A percentile compares a stretch with the other conserved stretches of the same genome.
Evolutionary conservation across 2,888 invertebrate genomes (phyloP).

Genomic region (Ennomos erosarius): DNA sequence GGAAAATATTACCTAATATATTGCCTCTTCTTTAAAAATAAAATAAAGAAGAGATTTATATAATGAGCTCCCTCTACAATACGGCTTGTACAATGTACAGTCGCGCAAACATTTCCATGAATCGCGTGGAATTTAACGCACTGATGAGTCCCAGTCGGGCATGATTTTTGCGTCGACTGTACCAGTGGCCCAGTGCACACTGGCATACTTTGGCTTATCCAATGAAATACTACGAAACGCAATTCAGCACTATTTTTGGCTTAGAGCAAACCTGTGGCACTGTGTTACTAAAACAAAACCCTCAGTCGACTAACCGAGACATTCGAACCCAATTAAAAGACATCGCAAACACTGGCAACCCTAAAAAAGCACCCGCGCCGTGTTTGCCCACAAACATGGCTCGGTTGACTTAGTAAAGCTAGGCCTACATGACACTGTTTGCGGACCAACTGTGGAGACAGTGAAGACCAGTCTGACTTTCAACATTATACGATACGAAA

Average conservation of each 20-base stretch:
- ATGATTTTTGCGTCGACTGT: slow-evolving; percentile 49
- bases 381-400: slow-evolving; percentile 39
- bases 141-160: slow-evolving; percentile 37
- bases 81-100: slow-evolving; percentile 40
- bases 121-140: slow-evolving; percentile 60
- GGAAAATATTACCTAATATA: too few relatives aligned
- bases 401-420: not conserved
- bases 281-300: too few relatives aligned
- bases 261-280: too few relatives aligned
- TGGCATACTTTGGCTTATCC: slow-evolving; percentile 11
- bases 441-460: too few relatives aligned
- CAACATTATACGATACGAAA: too few relatives aligned
- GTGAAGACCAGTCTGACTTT: too few relatives aligned
- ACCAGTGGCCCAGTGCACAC: too few relatives aligned
- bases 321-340: slow-evolving; percentile 29
- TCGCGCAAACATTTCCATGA: slow-evolving; percentile 58
- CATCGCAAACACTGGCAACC: slow-evolving; percentile 20
- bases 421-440: too few relatives aligned
- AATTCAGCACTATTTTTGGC: too few relatives aligned
- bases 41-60: too few relatives aligned
- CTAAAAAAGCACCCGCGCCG: slow-evolving; percentile 39
- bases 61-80: slow-evolving; percentile 15
- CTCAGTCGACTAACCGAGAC: slow-evolving; percentile 12
- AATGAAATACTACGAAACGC: too few relatives aligned
- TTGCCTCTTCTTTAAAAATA: too few relatives aligned